These are phyloP conservation scores for Grantiella picta DNA, from an alignment of 2,113 vertebrate genomes.

Conservation along the genomic window DNA sequence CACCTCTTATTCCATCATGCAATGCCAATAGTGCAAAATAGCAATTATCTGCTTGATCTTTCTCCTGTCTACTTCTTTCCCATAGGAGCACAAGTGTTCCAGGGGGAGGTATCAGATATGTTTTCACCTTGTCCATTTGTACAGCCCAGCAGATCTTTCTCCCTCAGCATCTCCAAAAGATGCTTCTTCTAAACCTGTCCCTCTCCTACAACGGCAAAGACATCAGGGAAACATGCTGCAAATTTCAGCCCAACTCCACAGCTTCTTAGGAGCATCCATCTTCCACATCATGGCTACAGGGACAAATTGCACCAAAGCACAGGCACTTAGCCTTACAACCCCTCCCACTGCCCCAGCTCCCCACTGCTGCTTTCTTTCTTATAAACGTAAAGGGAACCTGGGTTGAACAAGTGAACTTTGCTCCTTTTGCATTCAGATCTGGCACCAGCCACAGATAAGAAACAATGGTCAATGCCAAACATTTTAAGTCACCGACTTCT, in stretches of 20 bases:
- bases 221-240: background rate
- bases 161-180: background rate
- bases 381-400: background rate
- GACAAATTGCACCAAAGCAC: background rate
- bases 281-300: background rate
- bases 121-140: background rate
- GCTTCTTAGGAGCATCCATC: fast-evolving
- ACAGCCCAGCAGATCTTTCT: background rate
- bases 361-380: background rate
- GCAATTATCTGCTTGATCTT: background rate
- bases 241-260: background rate
- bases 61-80: background rate
- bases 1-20: background rate
- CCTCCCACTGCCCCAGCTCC: background rate
- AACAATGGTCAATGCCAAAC: background rate
- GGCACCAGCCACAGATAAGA: background rate
- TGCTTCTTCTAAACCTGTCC: background rate
- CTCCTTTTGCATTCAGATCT: background rate
- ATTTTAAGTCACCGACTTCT: background rate
- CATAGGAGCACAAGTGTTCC: background rate
- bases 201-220: background rate
- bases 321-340: background rate
- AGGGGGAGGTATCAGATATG: fast-evolving
- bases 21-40: background rate
- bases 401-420: constrained; percentile 26